Evolutionary conservation across 2,113 vertebrate genomes (phyloP).

Genomic region (Saimiri boliviensis): DNA sequence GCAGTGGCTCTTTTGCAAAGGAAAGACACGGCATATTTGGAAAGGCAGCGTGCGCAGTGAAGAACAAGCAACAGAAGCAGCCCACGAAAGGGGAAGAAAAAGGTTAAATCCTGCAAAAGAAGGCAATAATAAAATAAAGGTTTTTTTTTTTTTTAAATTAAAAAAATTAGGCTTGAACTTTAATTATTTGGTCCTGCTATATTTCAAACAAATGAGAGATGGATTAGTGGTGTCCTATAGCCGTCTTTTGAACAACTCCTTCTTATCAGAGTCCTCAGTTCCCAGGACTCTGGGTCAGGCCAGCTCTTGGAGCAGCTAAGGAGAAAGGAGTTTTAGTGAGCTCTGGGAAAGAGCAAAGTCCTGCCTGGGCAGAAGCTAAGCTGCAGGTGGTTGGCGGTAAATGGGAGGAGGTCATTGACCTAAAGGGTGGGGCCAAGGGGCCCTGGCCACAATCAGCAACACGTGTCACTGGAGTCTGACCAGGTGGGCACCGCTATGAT

Average conservation of each 20-base stretch:
- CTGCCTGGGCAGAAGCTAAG: background rate
- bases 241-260: background rate
- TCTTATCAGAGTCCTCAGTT: background rate
- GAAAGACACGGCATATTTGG: background rate
- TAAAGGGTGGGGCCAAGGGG: background rate
- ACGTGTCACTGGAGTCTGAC: background rate
- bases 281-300: constrained; percentile 34
- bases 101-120: constrained; percentile 76
- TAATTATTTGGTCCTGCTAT: constrained; percentile 8
- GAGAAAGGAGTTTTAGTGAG: constrained; percentile 53
- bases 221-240: background rate
- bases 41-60: background rate
- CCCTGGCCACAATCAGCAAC: accelerated
- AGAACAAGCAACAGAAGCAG: constrained; percentile 63
- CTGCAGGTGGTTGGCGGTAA: background rate
- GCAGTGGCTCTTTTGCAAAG: constrained; percentile 33
- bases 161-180: constrained; percentile 54
- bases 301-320: constrained; percentile 3
- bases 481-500: background rate
- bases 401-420: background rate
- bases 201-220: constrained; percentile 30
- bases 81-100: constrained; percentile 22
- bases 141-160: constrained; percentile 36
- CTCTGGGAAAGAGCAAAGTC: background rate
- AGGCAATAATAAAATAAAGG: constrained; percentile 31